These are phyloP conservation scores for Ptychodera flava DNA, from an alignment of 35 echinoderm and acorn worm species.

Conservation along the genomic window DNA sequence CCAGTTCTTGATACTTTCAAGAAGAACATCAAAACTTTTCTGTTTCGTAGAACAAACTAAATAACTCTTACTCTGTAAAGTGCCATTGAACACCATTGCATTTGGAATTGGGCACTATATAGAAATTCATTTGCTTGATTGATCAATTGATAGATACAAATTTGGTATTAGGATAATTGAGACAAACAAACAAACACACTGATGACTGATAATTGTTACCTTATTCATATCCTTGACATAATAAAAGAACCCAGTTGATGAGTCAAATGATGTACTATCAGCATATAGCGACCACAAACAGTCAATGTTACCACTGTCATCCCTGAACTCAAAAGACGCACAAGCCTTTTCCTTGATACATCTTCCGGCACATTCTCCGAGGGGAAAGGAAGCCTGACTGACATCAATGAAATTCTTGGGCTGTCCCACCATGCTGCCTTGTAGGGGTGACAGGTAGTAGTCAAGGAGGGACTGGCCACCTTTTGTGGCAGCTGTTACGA, in stretches of 20 bases:
- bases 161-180: no score
- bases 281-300: conserved; percentile 68
- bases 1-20: no score
- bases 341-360: conserved; percentile 85
- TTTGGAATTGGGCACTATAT: no score
- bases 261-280: conserved; percentile 35
- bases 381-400: conserved; percentile 29
- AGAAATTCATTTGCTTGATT: no score
- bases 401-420: conserved; percentile 63
- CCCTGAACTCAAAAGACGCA: conserved; percentile 63
- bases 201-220: no score
- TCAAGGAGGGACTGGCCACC: conserved; percentile 32
- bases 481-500: conserved; percentile 44
- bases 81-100: no score
- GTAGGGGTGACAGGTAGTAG: conserved; percentile 60
- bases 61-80: no score
- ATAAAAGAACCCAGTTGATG: conserved; percentile 54
- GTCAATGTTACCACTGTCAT: conserved; percentile 30
- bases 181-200: no score
- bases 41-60: no score
- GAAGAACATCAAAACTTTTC: no score
- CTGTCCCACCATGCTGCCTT: conserved; percentile 53
- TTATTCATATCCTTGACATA: conserved; percentile 66
- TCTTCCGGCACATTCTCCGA: conserved; percentile 47
- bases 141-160: no score